These are phyloP conservation scores for Bradypodion pumilum DNA, from an alignment of 2,797 vertebrate species.

Conservation along the genomic window DNA sequence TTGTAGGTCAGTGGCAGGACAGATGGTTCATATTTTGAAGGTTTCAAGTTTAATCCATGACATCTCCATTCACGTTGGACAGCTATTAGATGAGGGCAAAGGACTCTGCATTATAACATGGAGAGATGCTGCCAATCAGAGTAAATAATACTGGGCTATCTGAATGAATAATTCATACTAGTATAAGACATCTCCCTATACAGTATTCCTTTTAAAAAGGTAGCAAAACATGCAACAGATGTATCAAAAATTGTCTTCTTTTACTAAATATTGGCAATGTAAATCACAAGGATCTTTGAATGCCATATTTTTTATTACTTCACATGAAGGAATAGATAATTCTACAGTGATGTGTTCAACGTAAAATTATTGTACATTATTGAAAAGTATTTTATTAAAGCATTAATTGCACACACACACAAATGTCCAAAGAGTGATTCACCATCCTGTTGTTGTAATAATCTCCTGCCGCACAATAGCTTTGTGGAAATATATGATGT, in stretches of 20 bases:
- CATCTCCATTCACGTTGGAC: neutral
- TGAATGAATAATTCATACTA: neutral
- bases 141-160: neutral
- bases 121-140: neutral
- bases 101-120: neutral
- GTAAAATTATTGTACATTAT: neutral
- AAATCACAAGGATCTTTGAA: neutral
- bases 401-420: neutral
- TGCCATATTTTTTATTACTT: neutral
- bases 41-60: neutral
- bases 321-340: neutral
- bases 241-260: neutral
- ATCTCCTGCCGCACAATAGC: too few species aligned
- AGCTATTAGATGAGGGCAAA: neutral
- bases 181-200: neutral
- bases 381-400: neutral
- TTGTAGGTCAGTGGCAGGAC: neutral
- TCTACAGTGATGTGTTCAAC: neutral
- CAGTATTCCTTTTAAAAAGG: neutral
- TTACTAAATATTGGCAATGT: neutral
- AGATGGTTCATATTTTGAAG: neutral
- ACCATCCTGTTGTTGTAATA: neutral
- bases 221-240: neutral
- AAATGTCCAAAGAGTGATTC: neutral
- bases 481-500: too few species aligned